These are phyloP conservation scores for Thalassarche chlororhynchos DNA, from an alignment of 2,113 vertebrate species.

Conservation along the genomic window DNA sequence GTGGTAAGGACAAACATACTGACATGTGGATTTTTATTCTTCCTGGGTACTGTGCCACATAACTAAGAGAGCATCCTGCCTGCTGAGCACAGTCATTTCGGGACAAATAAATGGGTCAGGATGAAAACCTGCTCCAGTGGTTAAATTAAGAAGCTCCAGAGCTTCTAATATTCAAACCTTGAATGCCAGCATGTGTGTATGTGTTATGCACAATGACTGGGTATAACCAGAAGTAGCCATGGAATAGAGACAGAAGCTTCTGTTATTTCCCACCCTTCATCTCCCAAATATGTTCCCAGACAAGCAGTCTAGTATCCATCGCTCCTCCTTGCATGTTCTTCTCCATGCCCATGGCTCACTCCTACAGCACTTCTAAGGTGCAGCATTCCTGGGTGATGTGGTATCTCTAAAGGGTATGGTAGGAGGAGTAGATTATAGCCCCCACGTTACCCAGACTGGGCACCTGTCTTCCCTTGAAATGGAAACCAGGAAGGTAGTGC, in stretches of 20 bases:
- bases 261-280: neutral
- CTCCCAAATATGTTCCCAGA: neutral
- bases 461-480: neutral
- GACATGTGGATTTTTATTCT: neutral
- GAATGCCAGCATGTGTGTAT: neutral
- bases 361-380: neutral
- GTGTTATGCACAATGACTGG: neutral
- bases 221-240: neutral
- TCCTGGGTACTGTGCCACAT: neutral
- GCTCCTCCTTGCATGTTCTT: neutral
- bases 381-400: neutral
- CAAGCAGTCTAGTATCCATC: neutral
- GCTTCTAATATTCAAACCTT: neutral
- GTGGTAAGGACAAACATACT: constrained; percentile 81
- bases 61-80: neutral
- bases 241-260: neutral
- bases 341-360: neutral
- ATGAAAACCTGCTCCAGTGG: neutral
- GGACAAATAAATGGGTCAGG: neutral
- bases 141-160: neutral
- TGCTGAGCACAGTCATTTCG: neutral
- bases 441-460: neutral
- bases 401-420: neutral
- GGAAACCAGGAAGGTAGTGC: neutral
- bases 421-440: neutral